Evolutionary conservation across 2,113 vertebrate genomes (phyloP), one percentile per base, ranked within the genome.

Genomic region (Girardinichthys multiradiatus): DNA sequence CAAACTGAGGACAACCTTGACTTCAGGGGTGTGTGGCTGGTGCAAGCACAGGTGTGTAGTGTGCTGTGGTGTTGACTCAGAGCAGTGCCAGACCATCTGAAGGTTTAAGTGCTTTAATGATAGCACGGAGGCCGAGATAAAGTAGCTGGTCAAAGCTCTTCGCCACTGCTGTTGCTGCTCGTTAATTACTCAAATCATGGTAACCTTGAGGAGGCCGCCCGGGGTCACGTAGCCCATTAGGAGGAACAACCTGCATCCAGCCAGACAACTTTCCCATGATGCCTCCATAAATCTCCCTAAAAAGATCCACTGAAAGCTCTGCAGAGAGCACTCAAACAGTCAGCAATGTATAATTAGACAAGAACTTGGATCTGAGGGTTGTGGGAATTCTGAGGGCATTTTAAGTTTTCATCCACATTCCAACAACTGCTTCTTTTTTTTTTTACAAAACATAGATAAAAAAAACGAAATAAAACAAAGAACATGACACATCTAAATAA

Each of bases 191-290:
- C 37, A 3, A 63, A 78, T 82, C 74, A 0, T 60, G n/a, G 78
- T 79, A 71, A 86, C 88, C 84, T 84, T 84, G 81, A 77, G 24
- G 51, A 74, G 72, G 13, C 68, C n/a, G 15, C 13, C 68, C 28
- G 19, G 74, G 88, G 84, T 88, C 86, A 62, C 60, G 27, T 59
- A 1, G 74, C 76, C 81, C 80, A 88, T 90, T 89, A 89, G 72
- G 62, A 84, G 31, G 70, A 72, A 86, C 76, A 70, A 83, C 74
- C 74, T 64, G 39, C 54, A 74, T 76, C 60, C 45, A 70, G 72
- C 68, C 39, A 60, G 63, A 30, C 71, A 82, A 84, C 81, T 86
- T 86, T 87, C 85, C 76, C 77, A 78, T 76, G 91, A 84, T 78
- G 80, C 63, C 64, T 39, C 57, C 74, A 86, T 89, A 85, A 91